A percentile compares a stretch with the other conserved stretches of the same genome.
These are phyloP conservation scores for Goniozus legneri DNA, from an alignment of 1,140 invertebrate genomes.

Conservation along the genomic window DNA sequence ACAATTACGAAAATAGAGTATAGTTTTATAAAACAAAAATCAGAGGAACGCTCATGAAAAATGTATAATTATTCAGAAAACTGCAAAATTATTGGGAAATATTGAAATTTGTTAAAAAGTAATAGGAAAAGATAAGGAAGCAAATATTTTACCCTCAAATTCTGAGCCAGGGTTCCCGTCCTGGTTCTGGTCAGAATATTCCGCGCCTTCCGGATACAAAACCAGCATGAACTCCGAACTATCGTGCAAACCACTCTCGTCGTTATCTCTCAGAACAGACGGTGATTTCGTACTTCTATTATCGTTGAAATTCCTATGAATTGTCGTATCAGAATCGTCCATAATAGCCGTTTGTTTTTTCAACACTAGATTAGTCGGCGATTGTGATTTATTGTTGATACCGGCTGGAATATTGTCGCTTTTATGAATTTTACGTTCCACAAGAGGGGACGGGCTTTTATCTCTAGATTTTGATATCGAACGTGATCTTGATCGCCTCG, in stretches of 20 bases:
- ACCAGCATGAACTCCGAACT: constrained; percentile 80
- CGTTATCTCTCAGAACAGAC: constrained; percentile 20
- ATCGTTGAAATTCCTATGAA: neutral
- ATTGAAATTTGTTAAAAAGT: too few relatives aligned
- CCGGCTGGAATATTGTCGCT: neutral
- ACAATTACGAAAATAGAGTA: too few relatives aligned
- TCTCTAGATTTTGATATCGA: constrained; percentile 7
- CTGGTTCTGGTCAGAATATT: constrained; percentile 5
- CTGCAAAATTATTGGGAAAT: too few relatives aligned
- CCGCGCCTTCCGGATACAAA: constrained; percentile 63
- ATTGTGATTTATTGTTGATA: neutral
- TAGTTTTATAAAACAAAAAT: too few relatives aligned
- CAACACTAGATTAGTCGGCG: neutral
- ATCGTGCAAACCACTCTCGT: constrained; percentile 46
- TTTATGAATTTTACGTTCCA: constrained; percentile 17
- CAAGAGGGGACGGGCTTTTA: constrained; percentile 25
- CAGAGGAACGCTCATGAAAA: too few relatives aligned
- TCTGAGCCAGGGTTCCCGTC: too few relatives aligned
- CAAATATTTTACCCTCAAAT: too few relatives aligned
- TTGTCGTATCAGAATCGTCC: constrained; percentile 11
- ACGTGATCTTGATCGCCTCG: constrained; percentile 9
- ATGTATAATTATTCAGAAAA: too few relatives aligned
- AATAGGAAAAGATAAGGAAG: too few relatives aligned
- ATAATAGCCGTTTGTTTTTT: constrained; percentile 12
- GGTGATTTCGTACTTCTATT: constrained; percentile 1